These are phyloP conservation scores for Leptobrachium leishanense DNA, from an alignment of 2,113 vertebrate genomes.

Conservation along the genomic window DNA sequence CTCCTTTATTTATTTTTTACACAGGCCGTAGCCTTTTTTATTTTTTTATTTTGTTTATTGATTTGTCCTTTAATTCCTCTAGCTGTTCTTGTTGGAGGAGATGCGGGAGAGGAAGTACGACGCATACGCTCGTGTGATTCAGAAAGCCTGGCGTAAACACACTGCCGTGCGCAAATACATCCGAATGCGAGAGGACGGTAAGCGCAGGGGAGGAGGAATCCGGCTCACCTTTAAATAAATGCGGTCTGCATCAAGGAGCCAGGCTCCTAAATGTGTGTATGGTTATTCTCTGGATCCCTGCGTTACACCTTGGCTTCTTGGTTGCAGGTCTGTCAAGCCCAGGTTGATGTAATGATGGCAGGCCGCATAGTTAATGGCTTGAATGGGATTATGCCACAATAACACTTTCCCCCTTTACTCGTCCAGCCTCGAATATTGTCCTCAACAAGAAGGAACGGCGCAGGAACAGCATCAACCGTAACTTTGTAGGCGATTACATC, in stretches of 20 bases:
- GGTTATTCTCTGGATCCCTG: too few relatives aligned
- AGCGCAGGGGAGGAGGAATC: not conserved
- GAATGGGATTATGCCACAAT: not conserved
- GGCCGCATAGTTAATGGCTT: too few relatives aligned
- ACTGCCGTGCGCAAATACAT: constrained; percentile 78
- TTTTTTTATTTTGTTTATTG: not conserved
- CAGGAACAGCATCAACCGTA: constrained; percentile 80
- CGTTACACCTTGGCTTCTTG: too few relatives aligned
- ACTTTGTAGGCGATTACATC: constrained; percentile 80
- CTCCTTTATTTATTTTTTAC: too few relatives aligned
- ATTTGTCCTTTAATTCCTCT: not conserved
- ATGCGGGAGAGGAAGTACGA: constrained; percentile 75
- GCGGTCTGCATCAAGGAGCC: too few relatives aligned
- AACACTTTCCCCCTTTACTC: constrained; percentile 19
- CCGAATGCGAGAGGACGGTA: constrained; percentile 81
- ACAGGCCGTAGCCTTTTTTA: too few relatives aligned
- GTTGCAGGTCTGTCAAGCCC: too few relatives aligned
- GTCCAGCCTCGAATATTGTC: constrained; percentile 74
- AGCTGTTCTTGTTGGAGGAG: constrained; percentile 74
- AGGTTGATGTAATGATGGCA: too few relatives aligned
- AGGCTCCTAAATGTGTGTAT: too few relatives aligned
- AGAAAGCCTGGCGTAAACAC: constrained; percentile 82
- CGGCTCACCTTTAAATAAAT: too few relatives aligned
- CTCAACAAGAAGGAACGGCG: constrained; percentile 80
- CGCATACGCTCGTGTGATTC: constrained; percentile 76